Conservation (phyloP, 2,113 vertebrate genomes). For the Speoplatyrhinus poulsoni region DNA sequence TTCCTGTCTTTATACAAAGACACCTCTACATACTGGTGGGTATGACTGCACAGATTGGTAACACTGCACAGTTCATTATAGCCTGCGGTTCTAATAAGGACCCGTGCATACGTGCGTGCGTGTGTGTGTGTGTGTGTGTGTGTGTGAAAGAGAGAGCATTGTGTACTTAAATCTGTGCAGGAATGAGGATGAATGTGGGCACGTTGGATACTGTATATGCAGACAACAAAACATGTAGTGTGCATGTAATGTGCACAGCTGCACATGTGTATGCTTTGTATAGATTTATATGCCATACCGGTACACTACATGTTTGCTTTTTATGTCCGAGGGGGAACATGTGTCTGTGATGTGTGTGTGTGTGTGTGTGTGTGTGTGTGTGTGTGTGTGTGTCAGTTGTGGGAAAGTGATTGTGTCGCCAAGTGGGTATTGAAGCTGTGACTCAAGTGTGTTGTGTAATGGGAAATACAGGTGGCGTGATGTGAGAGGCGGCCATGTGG, state of each 20-base stretch:
- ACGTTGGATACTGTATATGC: constrained; percentile 54
- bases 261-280: constrained; percentile 57
- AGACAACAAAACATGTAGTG: constrained; percentile 47
- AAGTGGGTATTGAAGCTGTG: constrained; percentile 43
- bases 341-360: constrained; percentile 41
- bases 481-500: constrained; percentile 69
- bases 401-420: constrained; percentile 32
- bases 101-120: background rate
- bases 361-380: constrained; percentile 39
- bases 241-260: constrained; percentile 56
- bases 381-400: constrained; percentile 37
- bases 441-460: constrained; percentile 60
- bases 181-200: constrained; percentile 41
- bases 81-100: constrained; percentile 31
- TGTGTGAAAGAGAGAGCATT: constrained; percentile 25
- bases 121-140: constrained; percentile 30
- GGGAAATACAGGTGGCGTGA: constrained; percentile 76
- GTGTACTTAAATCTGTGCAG: constrained; percentile 30
- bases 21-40: constrained; percentile 30
- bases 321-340: constrained; percentile 36
- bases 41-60: constrained; percentile 38
- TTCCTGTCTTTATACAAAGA: constrained; percentile 37
- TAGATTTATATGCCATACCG: background rate
- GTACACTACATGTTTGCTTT: constrained; percentile 43
- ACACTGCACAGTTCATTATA: constrained; percentile 14